phyloP scores from a whole-genome alignment of 1,140 invertebrate species.

The Saccostrea echinata region DNA sequence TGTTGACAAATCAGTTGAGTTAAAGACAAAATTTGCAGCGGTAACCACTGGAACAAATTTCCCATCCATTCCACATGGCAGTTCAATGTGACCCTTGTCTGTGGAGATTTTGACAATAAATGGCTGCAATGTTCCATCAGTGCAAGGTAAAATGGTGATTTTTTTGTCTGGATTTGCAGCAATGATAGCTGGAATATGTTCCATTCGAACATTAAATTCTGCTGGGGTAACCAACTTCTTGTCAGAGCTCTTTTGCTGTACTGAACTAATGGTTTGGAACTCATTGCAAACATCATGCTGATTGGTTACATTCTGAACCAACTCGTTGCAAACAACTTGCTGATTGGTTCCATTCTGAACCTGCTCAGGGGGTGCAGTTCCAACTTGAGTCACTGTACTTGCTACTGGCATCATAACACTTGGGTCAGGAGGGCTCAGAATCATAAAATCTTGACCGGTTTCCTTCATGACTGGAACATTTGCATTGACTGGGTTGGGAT shows the following conservation, averaged over 20 bases:
- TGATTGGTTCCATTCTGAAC: not conserved
- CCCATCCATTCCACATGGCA: constrained; percentile 26
- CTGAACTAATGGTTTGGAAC: not conserved
- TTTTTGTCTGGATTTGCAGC: constrained; percentile 33
- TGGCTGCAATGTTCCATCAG: not conserved
- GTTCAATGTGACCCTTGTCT: constrained; percentile 29
- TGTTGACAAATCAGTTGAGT: not conserved
- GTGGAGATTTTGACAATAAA: constrained; percentile 37
- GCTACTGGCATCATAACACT: not conserved
- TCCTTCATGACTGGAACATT: not conserved
- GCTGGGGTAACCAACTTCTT: not conserved
- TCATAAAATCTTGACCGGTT: not conserved
- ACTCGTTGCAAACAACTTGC: not conserved
- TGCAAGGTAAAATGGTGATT: constrained; percentile 34
- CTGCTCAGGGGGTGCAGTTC: no score
- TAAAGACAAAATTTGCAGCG: not conserved
- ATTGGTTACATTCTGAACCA: not conserved
- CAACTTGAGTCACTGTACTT: not conserved
- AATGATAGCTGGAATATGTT: constrained; percentile 12
- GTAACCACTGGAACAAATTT: not conserved
- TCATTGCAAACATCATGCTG: not conserved
- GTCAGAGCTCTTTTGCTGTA: not conserved
- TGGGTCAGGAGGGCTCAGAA: not conserved
- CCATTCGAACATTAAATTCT: constrained; percentile 27
- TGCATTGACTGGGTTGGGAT: not conserved